These are phyloP conservation scores for Ectropis crepuscularia DNA, from an alignment of 2,888 invertebrate genomes.

Conservation along the genomic window DNA sequence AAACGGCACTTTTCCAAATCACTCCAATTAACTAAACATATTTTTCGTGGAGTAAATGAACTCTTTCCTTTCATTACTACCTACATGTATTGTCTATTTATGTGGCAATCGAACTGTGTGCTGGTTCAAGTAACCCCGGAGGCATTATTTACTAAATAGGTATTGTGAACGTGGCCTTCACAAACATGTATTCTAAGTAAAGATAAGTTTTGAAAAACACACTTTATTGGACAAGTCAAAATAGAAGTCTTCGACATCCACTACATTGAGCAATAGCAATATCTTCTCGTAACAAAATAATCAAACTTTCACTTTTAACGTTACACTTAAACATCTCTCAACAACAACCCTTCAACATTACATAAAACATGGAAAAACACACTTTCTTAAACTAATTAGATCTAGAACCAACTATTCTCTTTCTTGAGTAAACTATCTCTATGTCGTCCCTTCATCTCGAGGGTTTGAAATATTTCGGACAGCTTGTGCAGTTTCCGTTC, in stretches of 20 bases:
- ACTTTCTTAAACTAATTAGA: slow-evolving; percentile 44
- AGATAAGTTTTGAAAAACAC: slow-evolving; percentile 53
- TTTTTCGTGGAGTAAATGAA: not conserved
- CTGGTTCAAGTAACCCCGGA: no score
- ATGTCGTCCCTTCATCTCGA: slow-evolving; percentile 72
- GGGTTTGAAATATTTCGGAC: slow-evolving; percentile 74
- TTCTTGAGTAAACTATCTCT: slow-evolving; percentile 71
- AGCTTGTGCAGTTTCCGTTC: slow-evolving; percentile 68
- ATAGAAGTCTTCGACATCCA: slow-evolving; percentile 54
- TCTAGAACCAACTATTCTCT: slow-evolving; percentile 80
- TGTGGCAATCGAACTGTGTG: no score
- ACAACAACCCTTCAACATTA: slow-evolving; percentile 39
- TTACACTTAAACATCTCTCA: slow-evolving; percentile 56
- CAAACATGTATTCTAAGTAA: slow-evolving; percentile 10
- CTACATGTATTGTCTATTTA: no score
- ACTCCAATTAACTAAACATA: not conserved
- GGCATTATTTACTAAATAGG: no score
- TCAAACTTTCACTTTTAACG: slow-evolving; percentile 55
- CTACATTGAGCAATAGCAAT: slow-evolving; percentile 75
- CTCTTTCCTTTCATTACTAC: no score
- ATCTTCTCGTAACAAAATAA: slow-evolving; percentile 61
- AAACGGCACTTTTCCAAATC: slow-evolving; percentile 27
- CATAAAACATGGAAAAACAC: slow-evolving; percentile 50
- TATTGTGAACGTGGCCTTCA: no score
- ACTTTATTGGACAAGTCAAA: slow-evolving; percentile 67